phyloP scores from a whole-genome alignment of 2,888 invertebrate species.

The Eucera pruinosa region DNA sequence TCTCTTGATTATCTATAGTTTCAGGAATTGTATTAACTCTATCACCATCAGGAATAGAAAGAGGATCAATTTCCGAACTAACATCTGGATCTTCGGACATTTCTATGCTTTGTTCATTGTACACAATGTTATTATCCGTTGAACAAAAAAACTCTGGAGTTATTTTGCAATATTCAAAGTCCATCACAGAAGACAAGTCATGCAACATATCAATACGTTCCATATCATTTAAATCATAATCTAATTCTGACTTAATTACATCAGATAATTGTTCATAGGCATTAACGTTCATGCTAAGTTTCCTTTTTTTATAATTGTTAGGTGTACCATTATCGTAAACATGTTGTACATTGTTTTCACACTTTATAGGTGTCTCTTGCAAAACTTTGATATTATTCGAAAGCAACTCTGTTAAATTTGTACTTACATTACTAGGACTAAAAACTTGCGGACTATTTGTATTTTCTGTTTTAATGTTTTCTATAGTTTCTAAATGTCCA shows the following conservation, averaged over 20 bases:
- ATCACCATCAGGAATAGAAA: constrained; percentile 46
- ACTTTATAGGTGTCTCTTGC: background rate
- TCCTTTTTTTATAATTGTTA: constrained; percentile 17
- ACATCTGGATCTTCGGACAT: constrained; percentile 37
- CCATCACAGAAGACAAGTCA: constrained; percentile 56
- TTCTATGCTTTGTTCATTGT: background rate
- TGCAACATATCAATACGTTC: constrained; percentile 66
- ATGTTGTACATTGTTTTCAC: background rate
- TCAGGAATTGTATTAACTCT: background rate
- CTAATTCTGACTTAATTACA: constrained; percentile 51
- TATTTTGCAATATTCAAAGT: constrained; percentile 53
- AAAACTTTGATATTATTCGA: background rate
- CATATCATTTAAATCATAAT: constrained; percentile 42
- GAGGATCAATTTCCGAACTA: constrained; percentile 49
- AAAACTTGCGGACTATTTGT: background rate
- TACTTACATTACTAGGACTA: background rate
- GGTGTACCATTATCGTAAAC: background rate
- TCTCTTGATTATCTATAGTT: background rate
- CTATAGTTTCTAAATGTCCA: background rate
- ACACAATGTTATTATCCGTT: background rate
- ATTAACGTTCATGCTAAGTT: constrained; percentile 1
- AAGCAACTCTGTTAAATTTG: background rate
- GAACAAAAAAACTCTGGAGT: constrained; percentile 46
- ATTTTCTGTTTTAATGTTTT: constrained; percentile 11
- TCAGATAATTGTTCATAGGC: constrained; percentile 53